phyloP scores from a whole-genome alignment of 1,140 invertebrate genomes.

The Hyphantria cunea region DNA sequence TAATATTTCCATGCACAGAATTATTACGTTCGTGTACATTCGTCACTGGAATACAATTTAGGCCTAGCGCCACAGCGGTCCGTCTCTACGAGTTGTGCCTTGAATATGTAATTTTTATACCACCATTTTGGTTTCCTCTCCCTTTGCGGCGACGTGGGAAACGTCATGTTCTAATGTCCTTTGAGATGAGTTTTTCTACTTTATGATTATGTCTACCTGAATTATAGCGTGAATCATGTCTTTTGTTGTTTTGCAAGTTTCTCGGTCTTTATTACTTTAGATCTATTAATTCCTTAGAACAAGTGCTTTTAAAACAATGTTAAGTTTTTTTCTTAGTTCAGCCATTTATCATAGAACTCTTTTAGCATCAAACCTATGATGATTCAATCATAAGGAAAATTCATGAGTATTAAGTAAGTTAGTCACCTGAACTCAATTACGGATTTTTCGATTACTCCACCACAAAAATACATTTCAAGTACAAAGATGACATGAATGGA shows the following conservation, averaged over 20 bases:
- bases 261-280: slow-evolving; percentile 4
- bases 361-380: slow-evolving; percentile 6
- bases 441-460: slow-evolving; percentile 15
- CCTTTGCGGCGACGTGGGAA: slow-evolving; percentile 69
- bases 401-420: slow-evolving; percentile 15
- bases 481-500: slow-evolving; percentile 40
- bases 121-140: slow-evolving; percentile 76
- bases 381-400: slow-evolving; percentile 25
- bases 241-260: slow-evolving; percentile 25
- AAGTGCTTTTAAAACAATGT: background rate
- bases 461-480: slow-evolving; percentile 23
- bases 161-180: slow-evolving; percentile 67
- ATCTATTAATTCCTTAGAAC: too few relatives aligned
- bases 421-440: slow-evolving; percentile 23
- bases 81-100: slow-evolving; percentile 66
- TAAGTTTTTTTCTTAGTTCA: background rate
- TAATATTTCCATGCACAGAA: slow-evolving; percentile 46
- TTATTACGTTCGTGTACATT: slow-evolving; percentile 54
- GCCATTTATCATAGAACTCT: slow-evolving; percentile 1
- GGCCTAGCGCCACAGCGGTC: slow-evolving; percentile 62
- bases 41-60: slow-evolving; percentile 69
- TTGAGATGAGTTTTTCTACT: slow-evolving; percentile 38
- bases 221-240: slow-evolving; percentile 23
- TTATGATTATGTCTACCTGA: slow-evolving; percentile 22
- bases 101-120: slow-evolving; percentile 77